A percentile compares a stretch with the other conserved stretches of the same genome.
phyloP scores from a whole-genome alignment of 2,888 invertebrate species.

The Amphipoea lucens region DNA sequence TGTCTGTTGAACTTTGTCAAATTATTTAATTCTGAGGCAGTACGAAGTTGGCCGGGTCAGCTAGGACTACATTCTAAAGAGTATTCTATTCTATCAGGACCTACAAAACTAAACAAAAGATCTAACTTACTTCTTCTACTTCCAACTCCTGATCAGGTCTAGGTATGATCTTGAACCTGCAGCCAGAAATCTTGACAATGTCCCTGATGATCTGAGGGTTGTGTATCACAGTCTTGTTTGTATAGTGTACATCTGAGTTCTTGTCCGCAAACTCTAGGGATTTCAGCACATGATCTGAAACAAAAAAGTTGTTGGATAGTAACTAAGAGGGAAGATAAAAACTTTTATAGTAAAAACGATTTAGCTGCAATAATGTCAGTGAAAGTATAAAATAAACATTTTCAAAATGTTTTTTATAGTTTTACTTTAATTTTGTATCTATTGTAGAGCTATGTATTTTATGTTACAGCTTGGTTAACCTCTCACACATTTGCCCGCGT shows the following conservation, averaged over 20 bases:
- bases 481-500: too few relatives aligned
- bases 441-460: neutral
- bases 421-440: neutral
- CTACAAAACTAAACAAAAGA: neutral
- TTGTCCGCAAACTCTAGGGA: conserved; percentile 92
- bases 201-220: conserved; percentile 92
- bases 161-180: conserved; percentile 90
- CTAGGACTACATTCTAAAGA: too few relatives aligned
- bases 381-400: neutral
- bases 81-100: neutral
- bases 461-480: neutral
- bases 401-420: neutral
- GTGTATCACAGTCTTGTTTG: conserved; percentile 90
- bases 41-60: too few relatives aligned
- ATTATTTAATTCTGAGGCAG: too few relatives aligned
- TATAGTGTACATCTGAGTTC: conserved; percentile 87
- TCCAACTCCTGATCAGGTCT: conserved; percentile 84
- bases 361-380: neutral
- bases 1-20: too few relatives aligned
- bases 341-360: neutral
- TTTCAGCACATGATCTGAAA: conserved; percentile 92
- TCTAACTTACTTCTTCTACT: conserved; percentile 77
- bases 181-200: conserved; percentile 92
- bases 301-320: neutral
- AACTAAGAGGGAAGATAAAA: neutral